Evolutionary conservation across 2,888 invertebrate genomes (phyloP).

Genomic region (Melinopterus prodromus): DNA sequence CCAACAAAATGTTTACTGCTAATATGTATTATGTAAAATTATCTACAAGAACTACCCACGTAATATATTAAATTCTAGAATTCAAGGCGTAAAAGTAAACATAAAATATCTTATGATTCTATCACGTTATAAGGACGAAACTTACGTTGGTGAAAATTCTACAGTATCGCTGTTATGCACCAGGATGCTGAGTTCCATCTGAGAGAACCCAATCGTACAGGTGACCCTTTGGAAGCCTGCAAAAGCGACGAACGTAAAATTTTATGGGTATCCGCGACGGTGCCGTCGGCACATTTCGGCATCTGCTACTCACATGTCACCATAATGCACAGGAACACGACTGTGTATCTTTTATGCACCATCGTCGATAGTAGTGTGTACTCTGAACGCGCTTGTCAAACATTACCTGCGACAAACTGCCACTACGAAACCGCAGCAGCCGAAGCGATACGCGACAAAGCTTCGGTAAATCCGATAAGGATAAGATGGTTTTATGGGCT

Average conservation of each 20-base stretch:
- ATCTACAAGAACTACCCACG: no score
- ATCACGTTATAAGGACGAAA: neutral
- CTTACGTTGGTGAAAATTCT: slow-evolving; percentile 31
- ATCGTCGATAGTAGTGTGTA: slow-evolving; percentile 27
- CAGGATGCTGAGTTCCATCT: slow-evolving; percentile 24
- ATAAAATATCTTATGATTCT: neutral
- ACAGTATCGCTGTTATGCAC: slow-evolving; percentile 23
- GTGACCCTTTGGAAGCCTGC: slow-evolving; percentile 31
- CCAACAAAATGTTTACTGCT: no score
- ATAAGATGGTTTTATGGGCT: neutral
- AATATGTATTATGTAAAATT: no score
- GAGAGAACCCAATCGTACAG: slow-evolving; percentile 31
- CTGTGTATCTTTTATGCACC: slow-evolving; percentile 27
- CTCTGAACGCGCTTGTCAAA: slow-evolving; percentile 22
- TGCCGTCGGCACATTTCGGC: neutral
- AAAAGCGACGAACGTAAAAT: slow-evolving; percentile 4
- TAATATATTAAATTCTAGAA: neutral
- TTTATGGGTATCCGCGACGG: neutral
- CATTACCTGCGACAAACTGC: slow-evolving; percentile 22
- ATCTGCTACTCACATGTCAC: slow-evolving; percentile 30
- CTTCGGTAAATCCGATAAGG: neutral
- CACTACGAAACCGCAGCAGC: neutral
- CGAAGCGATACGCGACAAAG: neutral
- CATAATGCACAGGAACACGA: slow-evolving; percentile 29
- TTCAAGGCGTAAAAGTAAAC: neutral